phyloP scores from a whole-genome alignment of 2,113 vertebrate species.

The Petrocephalus zakoni region DNA sequence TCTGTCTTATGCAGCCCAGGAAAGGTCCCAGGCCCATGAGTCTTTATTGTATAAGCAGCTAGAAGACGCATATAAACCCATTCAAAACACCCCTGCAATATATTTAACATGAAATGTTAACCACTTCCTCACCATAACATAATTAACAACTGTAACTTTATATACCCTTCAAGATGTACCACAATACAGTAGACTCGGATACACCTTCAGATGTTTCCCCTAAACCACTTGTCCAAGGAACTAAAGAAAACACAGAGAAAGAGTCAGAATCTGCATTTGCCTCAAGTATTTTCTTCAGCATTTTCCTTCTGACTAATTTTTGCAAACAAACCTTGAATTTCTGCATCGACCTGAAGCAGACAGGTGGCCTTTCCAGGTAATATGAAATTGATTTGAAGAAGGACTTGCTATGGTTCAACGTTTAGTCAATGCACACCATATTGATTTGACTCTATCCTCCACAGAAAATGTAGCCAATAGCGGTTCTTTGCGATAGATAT shows the following conservation, averaged over 20 bases:
- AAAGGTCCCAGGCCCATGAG: not conserved
- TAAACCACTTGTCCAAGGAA: not conserved
- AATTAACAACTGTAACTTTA: not conserved
- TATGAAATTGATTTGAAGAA: slow-evolving; percentile 16
- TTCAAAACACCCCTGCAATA: not conserved
- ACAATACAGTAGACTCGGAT: not conserved
- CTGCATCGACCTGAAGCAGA: not conserved
- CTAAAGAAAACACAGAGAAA: not conserved
- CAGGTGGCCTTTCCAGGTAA: slow-evolving; percentile 1
- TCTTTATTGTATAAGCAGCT: not conserved
- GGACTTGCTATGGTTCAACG: not conserved
- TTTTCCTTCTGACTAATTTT: slow-evolving; percentile 3
- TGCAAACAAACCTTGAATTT: not conserved
- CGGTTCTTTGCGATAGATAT: slow-evolving; percentile 3
- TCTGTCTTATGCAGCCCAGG: not conserved
- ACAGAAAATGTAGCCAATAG: not conserved
- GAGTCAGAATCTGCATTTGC: not conserved
- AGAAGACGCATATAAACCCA: not conserved
- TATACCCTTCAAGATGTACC: not conserved
- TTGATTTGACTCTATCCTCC: not conserved
- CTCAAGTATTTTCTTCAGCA: not conserved
- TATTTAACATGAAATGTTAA: not conserved
- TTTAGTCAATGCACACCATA: not conserved
- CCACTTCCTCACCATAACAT: not conserved
- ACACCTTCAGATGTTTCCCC: not conserved